A percentile compares a stretch with the other conserved stretches of the same genome.
Conservation (phyloP, 2,113 vertebrate genomes). For the Chamaea fasciata region DNA sequence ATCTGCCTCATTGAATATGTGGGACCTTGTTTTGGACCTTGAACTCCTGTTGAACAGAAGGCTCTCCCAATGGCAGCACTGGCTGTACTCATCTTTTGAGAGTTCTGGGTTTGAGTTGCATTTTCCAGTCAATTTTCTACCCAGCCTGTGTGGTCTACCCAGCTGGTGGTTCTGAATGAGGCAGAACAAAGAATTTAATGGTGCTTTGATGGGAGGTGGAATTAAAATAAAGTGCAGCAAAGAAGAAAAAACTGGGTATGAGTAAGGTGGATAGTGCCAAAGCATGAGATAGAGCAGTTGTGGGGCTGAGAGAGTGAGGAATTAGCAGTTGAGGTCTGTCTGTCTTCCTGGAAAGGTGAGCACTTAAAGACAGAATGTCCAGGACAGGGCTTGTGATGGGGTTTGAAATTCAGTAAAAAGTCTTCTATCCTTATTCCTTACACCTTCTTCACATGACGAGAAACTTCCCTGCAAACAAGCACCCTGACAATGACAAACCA, state of each 20-base stretch:
- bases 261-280: neutral
- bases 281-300: neutral
- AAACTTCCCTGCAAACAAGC: conserved; percentile 74
- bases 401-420: conserved; percentile 52
- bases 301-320: neutral
- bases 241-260: neutral
- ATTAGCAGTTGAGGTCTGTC: neutral
- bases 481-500: conserved; percentile 72
- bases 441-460: conserved; percentile 53
- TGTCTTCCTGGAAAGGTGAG: neutral
- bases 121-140: neutral
- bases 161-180: neutral
- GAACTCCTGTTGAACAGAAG: neutral
- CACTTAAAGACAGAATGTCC: neutral
- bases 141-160: fast-evolving
- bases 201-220: neutral
- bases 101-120: neutral
- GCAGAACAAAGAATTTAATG: neutral
- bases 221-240: neutral
- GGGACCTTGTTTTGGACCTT: neutral
- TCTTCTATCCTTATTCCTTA: conserved; percentile 39
- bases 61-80: neutral
- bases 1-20: neutral
- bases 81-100: neutral
- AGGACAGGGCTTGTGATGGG: neutral